A percentile compares a stretch with the other conserved stretches of the same genome.
phyloP scores from a whole-genome alignment of 2,797 vertebrate genomes.

The Apodemus agrarius region DNA sequence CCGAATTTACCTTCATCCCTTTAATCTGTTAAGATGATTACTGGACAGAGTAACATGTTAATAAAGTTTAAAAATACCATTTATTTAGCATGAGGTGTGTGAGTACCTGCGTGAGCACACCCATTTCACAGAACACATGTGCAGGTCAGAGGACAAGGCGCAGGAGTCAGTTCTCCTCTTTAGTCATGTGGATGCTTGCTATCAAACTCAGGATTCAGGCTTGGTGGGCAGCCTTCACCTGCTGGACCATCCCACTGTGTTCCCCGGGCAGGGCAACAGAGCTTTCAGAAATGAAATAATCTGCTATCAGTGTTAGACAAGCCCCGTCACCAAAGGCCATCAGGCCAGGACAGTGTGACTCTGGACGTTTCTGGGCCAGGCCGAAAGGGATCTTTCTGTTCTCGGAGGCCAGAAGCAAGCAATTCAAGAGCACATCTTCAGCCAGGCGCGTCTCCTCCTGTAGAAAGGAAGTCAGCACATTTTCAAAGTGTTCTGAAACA shows the following conservation, averaged over 20 bases:
- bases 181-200: neutral
- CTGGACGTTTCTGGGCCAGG: neutral
- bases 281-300: neutral
- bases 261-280: neutral
- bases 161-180: neutral
- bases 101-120: neutral
- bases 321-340: neutral
- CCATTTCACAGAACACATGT: neutral
- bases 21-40: neutral
- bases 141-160: neutral
- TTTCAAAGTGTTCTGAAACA: slow-evolving; percentile 66
- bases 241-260: neutral
- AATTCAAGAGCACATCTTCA: neutral
- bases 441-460: neutral
- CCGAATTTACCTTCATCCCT: neutral
- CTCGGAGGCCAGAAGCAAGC: neutral
- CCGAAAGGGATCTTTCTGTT: neutral
- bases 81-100: neutral
- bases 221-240: neutral
- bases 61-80: neutral
- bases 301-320: neutral
- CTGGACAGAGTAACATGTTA: neutral
- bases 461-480: slow-evolving; percentile 12
- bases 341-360: neutral
- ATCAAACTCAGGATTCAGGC: neutral